A percentile compares a stretch with the other conserved stretches of the same genome.
Evolutionary conservation across 2,113 vertebrate genomes (phyloP).

Genomic region (Hippoglossus stenolepis): DNA sequence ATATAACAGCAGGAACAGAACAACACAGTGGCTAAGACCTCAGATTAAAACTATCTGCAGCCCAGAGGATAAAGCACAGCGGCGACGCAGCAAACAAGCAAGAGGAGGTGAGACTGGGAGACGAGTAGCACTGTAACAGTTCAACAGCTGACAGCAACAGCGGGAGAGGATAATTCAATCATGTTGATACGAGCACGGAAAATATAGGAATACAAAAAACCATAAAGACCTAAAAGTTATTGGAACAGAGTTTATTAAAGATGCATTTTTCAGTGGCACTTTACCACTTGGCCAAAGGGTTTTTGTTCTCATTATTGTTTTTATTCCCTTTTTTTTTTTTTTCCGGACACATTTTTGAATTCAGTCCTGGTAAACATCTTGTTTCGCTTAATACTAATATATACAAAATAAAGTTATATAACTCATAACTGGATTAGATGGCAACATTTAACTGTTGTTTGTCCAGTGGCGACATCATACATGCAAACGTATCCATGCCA

Average conservation of each 20-base stretch:
- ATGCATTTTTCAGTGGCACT: too few species aligned
- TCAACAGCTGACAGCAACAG: not conserved
- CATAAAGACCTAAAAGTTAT: too few species aligned
- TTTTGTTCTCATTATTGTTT: too few species aligned
- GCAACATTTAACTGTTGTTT: too few species aligned
- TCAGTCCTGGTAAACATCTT: not conserved
- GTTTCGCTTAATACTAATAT: not conserved
- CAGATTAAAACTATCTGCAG: slow-evolving; percentile 73
- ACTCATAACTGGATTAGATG: too few species aligned
- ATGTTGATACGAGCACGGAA: not conserved
- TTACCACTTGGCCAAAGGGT: too few species aligned
- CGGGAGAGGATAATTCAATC: not conserved
- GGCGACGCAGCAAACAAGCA: slow-evolving; percentile 13
- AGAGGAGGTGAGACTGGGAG: slow-evolving; percentile 41
- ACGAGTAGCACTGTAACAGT: slow-evolving; percentile 9
- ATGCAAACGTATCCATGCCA: too few species aligned
- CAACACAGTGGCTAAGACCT: slow-evolving; percentile 62
- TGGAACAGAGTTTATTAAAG: too few species aligned
- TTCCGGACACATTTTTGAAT: not conserved
- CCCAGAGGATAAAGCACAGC: slow-evolving; percentile 54
- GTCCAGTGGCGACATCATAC: too few species aligned
- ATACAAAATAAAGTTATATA: too few species aligned
- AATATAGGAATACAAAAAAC: not conserved
- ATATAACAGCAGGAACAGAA: slow-evolving; percentile 77
- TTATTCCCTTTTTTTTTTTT: too few species aligned